Base-by-base conservation (phyloP, 2,797 vertebrate genomes). In the Acipenser transmontanus region DNA sequence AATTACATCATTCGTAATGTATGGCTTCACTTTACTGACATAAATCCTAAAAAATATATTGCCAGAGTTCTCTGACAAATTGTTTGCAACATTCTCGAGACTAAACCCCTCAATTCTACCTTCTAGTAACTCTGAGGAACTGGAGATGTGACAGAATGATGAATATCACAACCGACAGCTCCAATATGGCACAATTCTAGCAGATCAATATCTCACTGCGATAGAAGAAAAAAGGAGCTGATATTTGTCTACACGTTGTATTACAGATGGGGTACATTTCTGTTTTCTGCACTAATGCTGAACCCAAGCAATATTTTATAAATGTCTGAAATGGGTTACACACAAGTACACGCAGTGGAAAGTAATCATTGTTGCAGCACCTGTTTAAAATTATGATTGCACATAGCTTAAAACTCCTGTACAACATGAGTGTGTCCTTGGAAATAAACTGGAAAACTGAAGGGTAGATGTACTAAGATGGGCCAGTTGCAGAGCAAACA, bases 161-260 rank as follows among this genome's bases (percentile, higher is more conserved):
- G 96, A 97, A 98, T 97, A 96, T 95, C 93, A 94, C 94, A 97
- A 96, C 95, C 97, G 96, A 98, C 94, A 98, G 93, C 94, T 96
- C 95, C 96, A 98, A 97, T 97, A 98, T 98, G 95, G 95, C 91
- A 95, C 95, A 95, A 96, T 97, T 97, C 98, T 93, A 95, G 89
- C 93, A 94, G 95, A 98, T 98, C 95, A 94, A 98, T 98, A 99
- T 98, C 95, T 94, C 91, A 80, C 91, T 93, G 93, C 95, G 96
- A 97, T 97, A 96, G 96, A 93, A 93, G 93, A 94, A 94, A 94
- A 95, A 94, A 95, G 94, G 90, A 95, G 93, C 92, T 94, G 95
- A 97, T 99, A 98, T 97, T 98, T 96, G 95, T 95, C 95, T 97
- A 97, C 94, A 98, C 93, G 93, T 93, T 97, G 95, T 98, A 97